Evolutionary conservation across 2,888 invertebrate genomes (phyloP), one percentile per base, ranked within the genome.

Genomic region (Aquatica leii): DNA sequence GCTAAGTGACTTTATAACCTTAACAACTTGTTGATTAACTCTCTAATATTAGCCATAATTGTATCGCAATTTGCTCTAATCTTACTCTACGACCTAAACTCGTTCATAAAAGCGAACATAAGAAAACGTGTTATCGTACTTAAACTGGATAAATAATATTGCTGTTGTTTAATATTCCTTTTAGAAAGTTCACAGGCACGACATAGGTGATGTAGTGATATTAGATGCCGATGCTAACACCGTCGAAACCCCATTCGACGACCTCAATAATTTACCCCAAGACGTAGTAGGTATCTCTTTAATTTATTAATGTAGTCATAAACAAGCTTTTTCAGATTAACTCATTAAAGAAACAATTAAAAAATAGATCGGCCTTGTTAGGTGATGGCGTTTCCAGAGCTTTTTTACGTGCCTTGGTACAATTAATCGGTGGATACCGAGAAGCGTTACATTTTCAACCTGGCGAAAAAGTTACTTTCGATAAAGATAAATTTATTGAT

Each of bases 331-430:
- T 52, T 15, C 81, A 94, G 92, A 87, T 91, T 65, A 84, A 86
- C 51, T 89, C 87, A 75, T 84, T 95, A 79, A 91, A 90, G 79
- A 88, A 89, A 77, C 89, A 91, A 65, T 83, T 95, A 74, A 90
- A 90, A 76, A 90, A 90, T 77, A 87, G 90, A 73, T 87, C 93
- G 69, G 90, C 90, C 53, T 83, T 90, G 59, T 83, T 94, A 61
- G 97, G 97, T 0, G 98, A 98, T 80, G 93, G 95, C 0, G 92
- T 98, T 3, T 93, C 97, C 1, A 88, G 95, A 76, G 94, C 97
- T 48, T 98, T 98, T 82, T 85, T 98, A 57, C 86, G 92, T 64
- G 93, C 97, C 8, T 84, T 98, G 70, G 98, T 98, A 9, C 92
- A 94, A 80, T 85, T 98, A 58, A 98, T 98, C 74, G 98, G 98